Evolutionary conservation across 2,113 vertebrate genomes (phyloP).

Genomic region (Raja brachyura): DNA sequence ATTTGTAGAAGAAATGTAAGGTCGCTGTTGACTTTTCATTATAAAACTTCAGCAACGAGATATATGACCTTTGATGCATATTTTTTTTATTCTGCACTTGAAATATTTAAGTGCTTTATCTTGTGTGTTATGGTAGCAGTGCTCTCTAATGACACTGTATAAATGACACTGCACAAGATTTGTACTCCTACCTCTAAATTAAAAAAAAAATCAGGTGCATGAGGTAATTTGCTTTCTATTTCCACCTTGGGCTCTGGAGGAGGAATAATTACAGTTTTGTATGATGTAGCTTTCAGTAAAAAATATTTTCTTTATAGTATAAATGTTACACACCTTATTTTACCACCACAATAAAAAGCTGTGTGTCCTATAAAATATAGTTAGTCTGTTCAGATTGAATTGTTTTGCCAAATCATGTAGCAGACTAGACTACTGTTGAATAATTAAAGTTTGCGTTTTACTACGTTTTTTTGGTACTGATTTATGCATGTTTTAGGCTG

Average conservation of each 20-base stretch:
- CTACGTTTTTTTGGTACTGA: not conserved
- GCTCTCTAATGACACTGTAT: constrained; percentile 62
- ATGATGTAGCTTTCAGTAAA: constrained; percentile 28
- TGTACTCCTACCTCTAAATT: constrained; percentile 56
- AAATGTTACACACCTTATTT: constrained; percentile 28
- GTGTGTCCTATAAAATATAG: not conserved
- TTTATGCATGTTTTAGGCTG: constrained; percentile 59
- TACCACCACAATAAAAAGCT: not conserved
- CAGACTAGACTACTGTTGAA: not conserved
- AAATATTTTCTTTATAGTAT: constrained; percentile 18
- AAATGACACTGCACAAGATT: constrained; percentile 48
- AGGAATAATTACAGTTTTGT: constrained; percentile 48
- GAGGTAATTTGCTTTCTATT: constrained; percentile 62
- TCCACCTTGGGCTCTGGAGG: constrained; percentile 56
- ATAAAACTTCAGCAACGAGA: constrained; percentile 21
- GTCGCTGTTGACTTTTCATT: not conserved
- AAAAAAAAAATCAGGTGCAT: constrained; percentile 63
- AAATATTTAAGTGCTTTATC: constrained; percentile 37
- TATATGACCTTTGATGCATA: constrained; percentile 22
- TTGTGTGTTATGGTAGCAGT: constrained; percentile 43
- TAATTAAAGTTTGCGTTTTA: constrained; percentile 10
- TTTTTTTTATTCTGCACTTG: constrained; percentile 26
- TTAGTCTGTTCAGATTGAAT: constrained; percentile 22
- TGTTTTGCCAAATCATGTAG: not conserved
- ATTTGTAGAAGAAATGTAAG: constrained; percentile 8